phyloP scores from a whole-genome alignment of 2,797 vertebrate species.

The Uromys caudimaculatus region DNA sequence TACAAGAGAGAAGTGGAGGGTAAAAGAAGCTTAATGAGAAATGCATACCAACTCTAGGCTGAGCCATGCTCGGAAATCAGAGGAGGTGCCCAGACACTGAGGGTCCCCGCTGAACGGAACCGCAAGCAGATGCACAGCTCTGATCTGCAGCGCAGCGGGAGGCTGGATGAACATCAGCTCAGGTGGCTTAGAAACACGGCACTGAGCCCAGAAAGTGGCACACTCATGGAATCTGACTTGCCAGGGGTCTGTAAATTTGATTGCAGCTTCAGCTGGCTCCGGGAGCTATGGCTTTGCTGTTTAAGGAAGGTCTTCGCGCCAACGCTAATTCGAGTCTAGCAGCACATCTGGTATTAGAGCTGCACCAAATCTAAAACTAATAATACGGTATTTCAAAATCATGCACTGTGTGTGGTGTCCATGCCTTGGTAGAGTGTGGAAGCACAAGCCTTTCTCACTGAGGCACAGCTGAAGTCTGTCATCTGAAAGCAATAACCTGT shows the following conservation, averaged over 20 bases:
- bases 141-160: background rate
- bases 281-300: background rate
- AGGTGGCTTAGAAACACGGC: background rate
- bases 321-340: conserved; percentile 37
- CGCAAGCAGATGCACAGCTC: background rate
- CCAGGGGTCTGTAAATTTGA: background rate
- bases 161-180: background rate
- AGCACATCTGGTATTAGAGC: background rate
- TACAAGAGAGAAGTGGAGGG: background rate
- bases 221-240: background rate
- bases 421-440: background rate
- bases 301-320: background rate
- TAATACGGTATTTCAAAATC: background rate
- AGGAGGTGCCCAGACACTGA: background rate
- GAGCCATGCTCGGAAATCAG: background rate
- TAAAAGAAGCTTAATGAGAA: background rate
- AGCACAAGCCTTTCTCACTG: background rate
- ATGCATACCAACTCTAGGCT: background rate
- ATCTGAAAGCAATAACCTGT: background rate
- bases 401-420: background rate
- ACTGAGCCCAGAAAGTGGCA: background rate
- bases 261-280: conserved; percentile 40
- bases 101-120: background rate
- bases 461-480: background rate
- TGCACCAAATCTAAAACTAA: background rate